Percentiles rank a stretch among this genome's conserved stretches.
Conservation (phyloP, 2,888 invertebrate species). For the Synanthedon tipuliformis region DNA sequence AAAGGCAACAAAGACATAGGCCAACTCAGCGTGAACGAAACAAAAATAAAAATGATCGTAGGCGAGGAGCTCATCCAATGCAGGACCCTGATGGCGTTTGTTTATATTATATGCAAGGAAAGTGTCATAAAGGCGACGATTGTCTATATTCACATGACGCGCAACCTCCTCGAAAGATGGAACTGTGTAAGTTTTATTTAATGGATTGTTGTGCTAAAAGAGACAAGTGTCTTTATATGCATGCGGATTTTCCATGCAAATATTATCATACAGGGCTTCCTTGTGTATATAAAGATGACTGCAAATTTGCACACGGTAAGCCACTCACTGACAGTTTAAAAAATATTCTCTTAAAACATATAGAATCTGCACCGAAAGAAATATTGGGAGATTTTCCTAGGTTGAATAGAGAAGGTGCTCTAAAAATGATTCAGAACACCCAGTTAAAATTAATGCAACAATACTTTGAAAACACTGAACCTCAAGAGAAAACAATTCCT, state of each 20-base stretch:
- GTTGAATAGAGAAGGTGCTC: slow-evolving; percentile 81
- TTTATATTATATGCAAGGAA: slow-evolving; percentile 88
- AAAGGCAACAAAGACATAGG: slow-evolving; percentile 52
- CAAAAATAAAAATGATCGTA: slow-evolving; percentile 61
- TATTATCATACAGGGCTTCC: slow-evolving; percentile 94
- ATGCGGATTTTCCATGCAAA: slow-evolving; percentile 97
- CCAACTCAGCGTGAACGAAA: slow-evolving; percentile 53
- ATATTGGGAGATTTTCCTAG: slow-evolving; percentile 91
- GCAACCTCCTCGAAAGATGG: slow-evolving; percentile 86
- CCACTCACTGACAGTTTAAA: slow-evolving; percentile 85
- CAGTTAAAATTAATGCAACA: slow-evolving; percentile 57
- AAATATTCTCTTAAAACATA: slow-evolving; percentile 76
- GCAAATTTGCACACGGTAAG: slow-evolving; percentile 93
- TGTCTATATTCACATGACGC: slow-evolving; percentile 90
- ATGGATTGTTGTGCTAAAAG: slow-evolving; percentile 96
- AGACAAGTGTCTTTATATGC: slow-evolving; percentile 96
- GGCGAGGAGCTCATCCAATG: slow-evolving; percentile 68
- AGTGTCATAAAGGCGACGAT: slow-evolving; percentile 86
- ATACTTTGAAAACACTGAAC: slow-evolving; percentile 38
- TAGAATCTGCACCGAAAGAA: slow-evolving; percentile 91
- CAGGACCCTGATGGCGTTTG: slow-evolving; percentile 81
- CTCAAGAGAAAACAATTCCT: slow-evolving; percentile 47
- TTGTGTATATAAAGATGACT: slow-evolving; percentile 84
- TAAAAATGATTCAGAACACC: slow-evolving; percentile 65
- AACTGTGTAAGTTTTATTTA: slow-evolving; percentile 95